Percentiles rank a stretch among this genome's conserved stretches.
Conservation (phyloP, 23 tunicate genomes). For the Phallusia fumigata region DNA sequence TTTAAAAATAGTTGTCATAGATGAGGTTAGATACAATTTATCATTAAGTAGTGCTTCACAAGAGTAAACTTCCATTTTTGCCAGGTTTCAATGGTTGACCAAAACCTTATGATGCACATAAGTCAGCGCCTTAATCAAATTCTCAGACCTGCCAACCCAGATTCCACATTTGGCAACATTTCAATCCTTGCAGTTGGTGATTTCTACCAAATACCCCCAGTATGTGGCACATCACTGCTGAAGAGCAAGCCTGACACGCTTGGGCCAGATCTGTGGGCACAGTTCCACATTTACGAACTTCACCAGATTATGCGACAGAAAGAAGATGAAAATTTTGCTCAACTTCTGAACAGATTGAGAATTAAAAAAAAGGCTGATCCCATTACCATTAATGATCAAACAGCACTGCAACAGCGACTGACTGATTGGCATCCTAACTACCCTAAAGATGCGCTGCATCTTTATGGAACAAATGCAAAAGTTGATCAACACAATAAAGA, state of each 20-base stretch:
- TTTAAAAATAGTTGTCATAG: not conserved
- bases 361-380: too few species aligned
- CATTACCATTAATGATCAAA: not conserved
- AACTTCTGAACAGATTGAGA: not conserved
- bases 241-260: not conserved
- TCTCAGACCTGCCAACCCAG: not conserved
- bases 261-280: not conserved
- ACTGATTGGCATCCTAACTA: not conserved
- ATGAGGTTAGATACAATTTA: not conserved
- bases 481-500: too few species aligned
- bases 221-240: not conserved
- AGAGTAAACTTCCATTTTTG: too few species aligned
- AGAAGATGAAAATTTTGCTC: not conserved
- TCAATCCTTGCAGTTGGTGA: conserved; percentile 17
- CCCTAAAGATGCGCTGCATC: conserved; percentile 19
- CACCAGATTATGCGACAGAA: conserved; percentile 12
- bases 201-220: too few species aligned
- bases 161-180: conserved; percentile 7
- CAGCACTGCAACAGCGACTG: not conserved
- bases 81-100: conserved; percentile 13
- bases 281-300: not conserved
- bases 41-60: too few species aligned
- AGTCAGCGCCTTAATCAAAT: conserved; percentile 4
- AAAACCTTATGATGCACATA: not conserved
- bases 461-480: conserved; percentile 19